Evolutionary conservation across 2,797 vertebrate species (phyloP), one percentile per base, ranked within the genome.

Genomic region (Pseudopleuronectes americanus): DNA sequence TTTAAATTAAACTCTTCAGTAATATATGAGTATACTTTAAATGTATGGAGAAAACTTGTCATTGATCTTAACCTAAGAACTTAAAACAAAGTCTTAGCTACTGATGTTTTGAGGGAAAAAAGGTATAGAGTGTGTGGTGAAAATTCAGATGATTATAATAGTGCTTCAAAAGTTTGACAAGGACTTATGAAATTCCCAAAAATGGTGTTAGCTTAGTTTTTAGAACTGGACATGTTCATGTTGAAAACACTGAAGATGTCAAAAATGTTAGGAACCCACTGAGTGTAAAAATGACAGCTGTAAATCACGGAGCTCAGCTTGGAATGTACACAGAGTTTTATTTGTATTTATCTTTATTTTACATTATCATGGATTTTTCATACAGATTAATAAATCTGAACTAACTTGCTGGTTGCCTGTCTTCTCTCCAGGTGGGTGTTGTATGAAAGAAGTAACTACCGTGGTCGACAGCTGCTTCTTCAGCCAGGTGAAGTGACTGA

Each of bases 361-460:
- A 8, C 6, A 8, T 48, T 19, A 48, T 21, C 47, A 19, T 17
- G 13, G 9, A 19, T 16, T 45, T 45, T 16, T 4, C 16, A 45
- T 38, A 2, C 41, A 43, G 5, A 17, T 43, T 43, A 1, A 8
- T 26, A 10, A 53, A 14, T 0, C 26, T 56, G 28, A 36, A 14
- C n/a, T 38, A 57, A 57, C n/a, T 2, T 0, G 3, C 8, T 8
- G 13, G 16, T 33, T 62, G 28, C 1, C 9, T 23, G 14, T 52
- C 43, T 13, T 62, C 49, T 76, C 56, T 67, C 1, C 71, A 99
- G 97, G 89, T 99, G 97, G 97, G 91, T 98, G 53, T 69, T 96
- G 85, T 99, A 97, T 53, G 97, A 99, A 83, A 92, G 90, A 2
- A 93, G 85, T 73, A 96, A 95, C 91, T 98, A 96, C 85, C 93